Evolutionary conservation across 2,797 vertebrate genomes (phyloP), one percentile per base, ranked within the genome.

Genomic region (Tamandua tetradactyla): DNA sequence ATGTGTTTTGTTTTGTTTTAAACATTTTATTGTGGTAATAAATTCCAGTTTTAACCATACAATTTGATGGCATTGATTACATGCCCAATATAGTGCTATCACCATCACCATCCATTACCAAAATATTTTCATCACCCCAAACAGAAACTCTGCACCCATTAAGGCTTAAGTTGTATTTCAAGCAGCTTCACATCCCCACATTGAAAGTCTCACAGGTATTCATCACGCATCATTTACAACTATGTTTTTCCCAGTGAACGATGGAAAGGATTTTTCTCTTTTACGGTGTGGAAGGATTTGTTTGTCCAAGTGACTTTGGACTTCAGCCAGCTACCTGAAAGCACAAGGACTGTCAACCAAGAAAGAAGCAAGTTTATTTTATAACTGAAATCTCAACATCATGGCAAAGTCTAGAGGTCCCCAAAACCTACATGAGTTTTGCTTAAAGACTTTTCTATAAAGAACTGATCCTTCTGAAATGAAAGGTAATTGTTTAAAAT

Each of bases 401-500:
- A 20, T 55, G 15, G 55, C 64, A 72, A n/a, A 17, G 90, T 68
- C 37, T n/a, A 87, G 84, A 76, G 62, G 23, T 30, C n/a, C 49
- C 80, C 27, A 87, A 72, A 68, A 62, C 32, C 3, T 13, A 74
- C 52, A 2, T 57, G 17, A 79, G 68, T 76, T 78, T 76, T 87
- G 37, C 44, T 71, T 86, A 91, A 57, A 95, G 52, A 71, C 68
- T 52, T 87, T 93, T 84, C 69, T 92, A 44, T 75, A 52, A 88
- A 94, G 95, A 83, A 49, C 27, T 42, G 3, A 84, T 30, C 14
- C 90, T 94, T 89, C 94, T 89, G 71, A 88, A 94, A 71, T 0
- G 76, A 88, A 87, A 97, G 79, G 40, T 55, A 79, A 74, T 90
- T 71, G 74, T 96, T 96, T 88, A 64, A 92, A 93, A 86, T 78